Percentiles rank a stretch among this genome's conserved stretches.
These are phyloP conservation scores for Parnassius mnemosyne DNA, from an alignment of 2,888 invertebrate species.

Conservation along the genomic window DNA sequence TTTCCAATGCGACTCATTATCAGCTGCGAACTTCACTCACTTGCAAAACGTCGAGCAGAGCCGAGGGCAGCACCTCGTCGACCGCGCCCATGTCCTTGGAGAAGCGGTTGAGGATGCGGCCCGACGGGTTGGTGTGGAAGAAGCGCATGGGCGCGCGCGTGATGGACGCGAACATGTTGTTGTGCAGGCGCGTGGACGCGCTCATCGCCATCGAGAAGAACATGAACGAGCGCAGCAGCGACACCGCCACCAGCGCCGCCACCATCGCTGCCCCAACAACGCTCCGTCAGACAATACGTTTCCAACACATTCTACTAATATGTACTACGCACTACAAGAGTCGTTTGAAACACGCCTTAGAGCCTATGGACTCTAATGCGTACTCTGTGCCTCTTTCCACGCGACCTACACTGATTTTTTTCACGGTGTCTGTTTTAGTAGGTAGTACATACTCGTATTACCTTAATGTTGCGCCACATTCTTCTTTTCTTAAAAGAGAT, in stretches of 20 bases:
- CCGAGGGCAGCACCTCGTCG: conserved; percentile 82
- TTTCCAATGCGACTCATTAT: too few relatives aligned
- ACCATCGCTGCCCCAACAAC: conserved; percentile 60
- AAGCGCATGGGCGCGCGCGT: conserved; percentile 91
- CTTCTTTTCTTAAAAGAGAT: too few relatives aligned
- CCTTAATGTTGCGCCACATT: too few relatives aligned
- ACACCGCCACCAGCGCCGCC: conserved; percentile 68
- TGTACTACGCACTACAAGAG: too few relatives aligned
- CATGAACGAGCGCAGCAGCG: conserved; percentile 76
- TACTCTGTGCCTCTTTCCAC: too few relatives aligned
- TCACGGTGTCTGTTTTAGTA: too few relatives aligned
- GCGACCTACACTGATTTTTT: too few relatives aligned
- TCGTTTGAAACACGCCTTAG: too few relatives aligned
- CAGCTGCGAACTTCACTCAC: conserved; percentile 33
- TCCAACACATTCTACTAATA: too few relatives aligned
- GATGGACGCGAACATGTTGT: conserved; percentile 90
- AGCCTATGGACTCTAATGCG: too few relatives aligned
- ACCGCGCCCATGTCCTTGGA: conserved; percentile 92
- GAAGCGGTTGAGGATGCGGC: conserved; percentile 91
- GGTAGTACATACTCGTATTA: too few relatives aligned
- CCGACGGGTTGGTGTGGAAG: conserved; percentile 93
- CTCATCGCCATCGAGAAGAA: conserved; percentile 85
- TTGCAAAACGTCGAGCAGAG: conserved; percentile 82
- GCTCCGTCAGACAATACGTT: too few relatives aligned
- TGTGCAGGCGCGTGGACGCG: conserved; percentile 89